Evolutionary conservation across 2,797 vertebrate genomes (phyloP).

Genomic region (Gouania willdenowi): DNA sequence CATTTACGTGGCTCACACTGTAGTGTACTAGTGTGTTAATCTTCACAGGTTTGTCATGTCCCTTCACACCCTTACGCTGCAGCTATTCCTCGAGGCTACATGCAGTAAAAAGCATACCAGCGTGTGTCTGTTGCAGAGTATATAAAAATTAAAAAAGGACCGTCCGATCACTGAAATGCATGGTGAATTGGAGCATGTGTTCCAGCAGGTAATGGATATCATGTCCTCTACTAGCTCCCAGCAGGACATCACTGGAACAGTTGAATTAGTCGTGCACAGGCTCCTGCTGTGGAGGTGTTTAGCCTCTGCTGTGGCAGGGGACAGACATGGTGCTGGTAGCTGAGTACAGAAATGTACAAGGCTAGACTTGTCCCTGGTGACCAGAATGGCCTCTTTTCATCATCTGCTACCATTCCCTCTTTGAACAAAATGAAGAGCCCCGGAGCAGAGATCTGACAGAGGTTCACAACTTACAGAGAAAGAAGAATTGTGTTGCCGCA

Average conservation of each 20-base stretch:
- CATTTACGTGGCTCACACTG: slow-evolving; percentile 29
- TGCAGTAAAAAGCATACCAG: slow-evolving; percentile 10
- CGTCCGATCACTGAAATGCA: slow-evolving; percentile 26
- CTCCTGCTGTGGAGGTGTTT: slow-evolving; percentile 38
- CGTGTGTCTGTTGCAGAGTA: slow-evolving; percentile 2
- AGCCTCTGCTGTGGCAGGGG: slow-evolving; percentile 52
- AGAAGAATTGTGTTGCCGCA: slow-evolving; percentile 28
- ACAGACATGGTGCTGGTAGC: slow-evolving; percentile 31
- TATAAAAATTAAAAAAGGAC: slow-evolving; percentile 46
- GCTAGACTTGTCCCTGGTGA: slow-evolving; percentile 51
- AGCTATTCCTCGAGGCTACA: slow-evolving; percentile 6
- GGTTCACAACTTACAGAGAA: slow-evolving; percentile 44
- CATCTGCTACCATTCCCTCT: slow-evolving; percentile 54
- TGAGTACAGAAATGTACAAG: slow-evolving; percentile 28
- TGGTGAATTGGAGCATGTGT: slow-evolving; percentile 23
- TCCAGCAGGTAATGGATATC: slow-evolving; percentile 31
- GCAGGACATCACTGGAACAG: slow-evolving; percentile 37
- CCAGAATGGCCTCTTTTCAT: slow-evolving; percentile 69
- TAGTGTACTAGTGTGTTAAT: slow-evolving; percentile 25
- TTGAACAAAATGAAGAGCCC: slow-evolving; percentile 63
- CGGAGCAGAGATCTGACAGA: slow-evolving; percentile 50
- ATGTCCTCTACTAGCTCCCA: slow-evolving; percentile 8
- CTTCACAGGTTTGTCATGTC: slow-evolving; percentile 13
- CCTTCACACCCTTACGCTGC: not conserved
- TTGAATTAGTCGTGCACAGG: slow-evolving; percentile 29